Conservation (phyloP, 2,888 invertebrate species). For the Volucella zonaria region DNA sequence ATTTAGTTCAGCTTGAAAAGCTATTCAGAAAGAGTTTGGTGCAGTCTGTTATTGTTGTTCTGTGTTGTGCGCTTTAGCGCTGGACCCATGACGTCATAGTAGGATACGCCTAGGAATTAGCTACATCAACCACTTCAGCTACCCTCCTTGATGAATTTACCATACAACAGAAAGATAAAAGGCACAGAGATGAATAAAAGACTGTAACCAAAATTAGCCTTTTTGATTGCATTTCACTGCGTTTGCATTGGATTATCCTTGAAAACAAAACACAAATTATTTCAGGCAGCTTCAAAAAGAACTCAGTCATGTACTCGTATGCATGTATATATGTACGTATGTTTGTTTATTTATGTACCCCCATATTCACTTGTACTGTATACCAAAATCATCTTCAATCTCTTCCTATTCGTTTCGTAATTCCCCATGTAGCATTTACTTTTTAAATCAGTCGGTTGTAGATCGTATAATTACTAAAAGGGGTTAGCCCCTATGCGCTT, state of each 20-base stretch:
- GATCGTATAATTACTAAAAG: slow-evolving; percentile 30
- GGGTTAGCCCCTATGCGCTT: slow-evolving; percentile 48
- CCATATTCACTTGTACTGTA: slow-evolving; percentile 54
- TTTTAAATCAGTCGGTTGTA: slow-evolving; percentile 47
- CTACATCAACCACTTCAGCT: too few relatives aligned
- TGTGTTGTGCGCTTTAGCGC: too few relatives aligned
- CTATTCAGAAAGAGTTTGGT: too few relatives aligned
- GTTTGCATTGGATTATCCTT: slow-evolving; percentile 69
- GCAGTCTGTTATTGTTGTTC: too few relatives aligned
- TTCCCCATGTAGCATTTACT: slow-evolving; percentile 67
- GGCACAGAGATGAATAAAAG: slow-evolving; percentile 1
- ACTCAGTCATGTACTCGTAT: too few relatives aligned
- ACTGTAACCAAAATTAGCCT: slow-evolving; percentile 56
- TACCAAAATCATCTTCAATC: slow-evolving; percentile 45
- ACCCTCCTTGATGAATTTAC: too few relatives aligned
- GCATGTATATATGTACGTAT: too few relatives aligned
- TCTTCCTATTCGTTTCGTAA: slow-evolving; percentile 39
- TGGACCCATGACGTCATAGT: too few relatives aligned
- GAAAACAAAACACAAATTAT: slow-evolving; percentile 68
- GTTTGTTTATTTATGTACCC: background rate
- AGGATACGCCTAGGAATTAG: too few relatives aligned
- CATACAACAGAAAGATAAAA: too few relatives aligned
- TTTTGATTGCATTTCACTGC: slow-evolving; percentile 59
- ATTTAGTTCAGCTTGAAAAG: too few relatives aligned
- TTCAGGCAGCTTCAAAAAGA: slow-evolving; percentile 66